Percentiles rank a stretch among this genome's conserved stretches.
phyloP scores from a whole-genome alignment of 37 sponge, comb jelly and placozoan species.

The Geodia barretti region DNA sequence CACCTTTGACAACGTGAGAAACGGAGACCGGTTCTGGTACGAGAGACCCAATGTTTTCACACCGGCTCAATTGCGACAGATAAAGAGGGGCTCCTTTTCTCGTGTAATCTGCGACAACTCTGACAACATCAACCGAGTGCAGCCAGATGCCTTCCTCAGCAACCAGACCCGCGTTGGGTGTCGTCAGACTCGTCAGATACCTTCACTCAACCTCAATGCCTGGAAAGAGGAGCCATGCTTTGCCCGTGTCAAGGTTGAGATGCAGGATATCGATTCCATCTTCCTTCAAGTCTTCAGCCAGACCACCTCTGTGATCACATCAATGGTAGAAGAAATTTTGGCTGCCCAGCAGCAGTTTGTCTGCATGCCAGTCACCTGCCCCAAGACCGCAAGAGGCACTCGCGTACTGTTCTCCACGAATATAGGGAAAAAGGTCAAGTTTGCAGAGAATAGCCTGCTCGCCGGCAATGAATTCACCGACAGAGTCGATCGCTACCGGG shows the following conservation, averaged over 20 bases:
- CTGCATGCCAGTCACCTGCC: slow-evolving; percentile 13
- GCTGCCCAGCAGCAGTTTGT: not conserved
- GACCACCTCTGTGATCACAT: not conserved
- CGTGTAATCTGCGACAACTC: slow-evolving; percentile 88
- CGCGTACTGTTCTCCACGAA: not conserved
- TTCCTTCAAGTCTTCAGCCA: not conserved
- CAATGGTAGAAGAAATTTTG: not conserved
- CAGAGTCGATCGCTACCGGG: not conserved
- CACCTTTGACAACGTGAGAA: slow-evolving; percentile 71
- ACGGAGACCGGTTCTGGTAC: slow-evolving; percentile 94
- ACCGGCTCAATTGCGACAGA: slow-evolving; percentile 52
- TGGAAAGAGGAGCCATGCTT: slow-evolving; percentile 38
- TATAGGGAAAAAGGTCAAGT: not conserved
- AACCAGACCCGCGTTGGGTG: slow-evolving; percentile 40
- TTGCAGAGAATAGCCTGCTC: not conserved
- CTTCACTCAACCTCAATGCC: slow-evolving; percentile 9
- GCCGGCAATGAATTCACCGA: not conserved
- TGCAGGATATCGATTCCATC: not conserved
- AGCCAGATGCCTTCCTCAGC: slow-evolving; percentile 72
- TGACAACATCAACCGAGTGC: slow-evolving; percentile 61
- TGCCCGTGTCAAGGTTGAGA: not conserved
- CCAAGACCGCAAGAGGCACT: not conserved
- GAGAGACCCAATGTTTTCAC: slow-evolving; percentile 82
- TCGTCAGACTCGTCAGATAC: slow-evolving; percentile 6
- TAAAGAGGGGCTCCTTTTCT: slow-evolving; percentile 61